Percentiles rank a stretch among this genome's conserved stretches.
These are phyloP conservation scores for Philopotamus ludificatus DNA, from an alignment of 1,140 invertebrate genomes.

Conservation along the genomic window DNA sequence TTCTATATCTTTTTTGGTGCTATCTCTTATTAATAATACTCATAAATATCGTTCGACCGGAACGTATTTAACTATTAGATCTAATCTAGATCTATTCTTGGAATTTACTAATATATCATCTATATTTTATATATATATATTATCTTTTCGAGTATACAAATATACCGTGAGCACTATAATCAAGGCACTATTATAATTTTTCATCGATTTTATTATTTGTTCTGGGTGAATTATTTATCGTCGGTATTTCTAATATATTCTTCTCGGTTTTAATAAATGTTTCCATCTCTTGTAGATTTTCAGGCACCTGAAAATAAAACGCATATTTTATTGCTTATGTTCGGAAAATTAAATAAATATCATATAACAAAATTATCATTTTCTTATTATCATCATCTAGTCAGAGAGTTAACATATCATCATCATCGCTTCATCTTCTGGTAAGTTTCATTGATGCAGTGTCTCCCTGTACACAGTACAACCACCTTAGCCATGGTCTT, in stretches of 20 bases:
- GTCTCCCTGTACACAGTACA: too few species aligned
- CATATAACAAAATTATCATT: too few species aligned
- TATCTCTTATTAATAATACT: too few species aligned
- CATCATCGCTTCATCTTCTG: too few species aligned
- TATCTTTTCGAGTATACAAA: neutral
- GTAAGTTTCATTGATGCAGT: too few species aligned
- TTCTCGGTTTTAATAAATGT: constrained; percentile 22
- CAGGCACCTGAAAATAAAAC: constrained; percentile 26
- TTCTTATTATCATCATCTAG: too few species aligned
- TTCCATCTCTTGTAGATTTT: constrained; percentile 34
- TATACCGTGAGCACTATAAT: constrained; percentile 18
- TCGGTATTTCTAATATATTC: neutral
- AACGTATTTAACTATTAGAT: too few species aligned
- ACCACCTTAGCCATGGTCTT: too few species aligned
- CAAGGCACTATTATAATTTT: constrained; percentile 38
- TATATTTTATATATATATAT: neutral
- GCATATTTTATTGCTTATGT: neutral
- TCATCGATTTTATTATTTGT: constrained; percentile 6
- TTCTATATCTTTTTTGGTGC: too few species aligned
- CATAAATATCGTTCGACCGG: too few species aligned
- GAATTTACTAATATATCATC: neutral
- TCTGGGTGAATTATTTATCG: neutral
- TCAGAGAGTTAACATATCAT: too few species aligned
- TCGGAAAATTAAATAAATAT: neutral
- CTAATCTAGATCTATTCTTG: neutral